A percentile compares a stretch with the other conserved stretches of the same genome.
Conservation (phyloP, 1,140 invertebrate species). For the Lucilia cuprina region DNA sequence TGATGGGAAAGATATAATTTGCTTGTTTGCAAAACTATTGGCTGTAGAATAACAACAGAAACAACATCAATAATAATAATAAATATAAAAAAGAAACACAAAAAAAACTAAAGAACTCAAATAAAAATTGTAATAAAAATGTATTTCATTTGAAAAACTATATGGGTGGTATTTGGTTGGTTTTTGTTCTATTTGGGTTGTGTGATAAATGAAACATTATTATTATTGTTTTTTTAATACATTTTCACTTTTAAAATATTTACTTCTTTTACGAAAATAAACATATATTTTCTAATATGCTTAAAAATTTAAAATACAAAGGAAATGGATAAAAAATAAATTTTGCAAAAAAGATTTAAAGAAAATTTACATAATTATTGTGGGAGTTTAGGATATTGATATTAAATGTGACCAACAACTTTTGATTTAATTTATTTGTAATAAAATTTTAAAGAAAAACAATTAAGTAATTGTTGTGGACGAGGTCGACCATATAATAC, state of each 20-base stretch:
- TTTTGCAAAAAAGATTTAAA: too few species aligned
- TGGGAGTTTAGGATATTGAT: too few species aligned
- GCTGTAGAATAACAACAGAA: neutral
- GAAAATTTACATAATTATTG: too few species aligned
- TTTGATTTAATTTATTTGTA: too few species aligned
- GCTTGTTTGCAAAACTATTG: constrained; percentile 7
- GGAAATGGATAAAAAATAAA: too few species aligned
- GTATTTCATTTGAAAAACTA: neutral
- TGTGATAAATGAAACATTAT: neutral
- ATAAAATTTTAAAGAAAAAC: too few species aligned
- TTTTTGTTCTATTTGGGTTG: neutral
- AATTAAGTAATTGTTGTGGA: too few species aligned
- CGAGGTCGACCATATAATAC: too few species aligned
- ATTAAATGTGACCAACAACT: too few species aligned
- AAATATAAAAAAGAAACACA: neutral
- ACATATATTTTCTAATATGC: too few species aligned
- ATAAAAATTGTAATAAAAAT: neutral
- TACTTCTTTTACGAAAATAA: neutral
- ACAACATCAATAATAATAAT: neutral
- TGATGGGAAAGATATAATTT: neutral
- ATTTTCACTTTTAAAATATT: neutral
- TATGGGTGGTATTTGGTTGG: neutral
- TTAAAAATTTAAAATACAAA: too few species aligned
- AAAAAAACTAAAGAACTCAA: neutral
- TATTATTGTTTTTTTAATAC: neutral